Conservation (phyloP, 2,888 invertebrate genomes). For the Cheilosia vulpina region DNA sequence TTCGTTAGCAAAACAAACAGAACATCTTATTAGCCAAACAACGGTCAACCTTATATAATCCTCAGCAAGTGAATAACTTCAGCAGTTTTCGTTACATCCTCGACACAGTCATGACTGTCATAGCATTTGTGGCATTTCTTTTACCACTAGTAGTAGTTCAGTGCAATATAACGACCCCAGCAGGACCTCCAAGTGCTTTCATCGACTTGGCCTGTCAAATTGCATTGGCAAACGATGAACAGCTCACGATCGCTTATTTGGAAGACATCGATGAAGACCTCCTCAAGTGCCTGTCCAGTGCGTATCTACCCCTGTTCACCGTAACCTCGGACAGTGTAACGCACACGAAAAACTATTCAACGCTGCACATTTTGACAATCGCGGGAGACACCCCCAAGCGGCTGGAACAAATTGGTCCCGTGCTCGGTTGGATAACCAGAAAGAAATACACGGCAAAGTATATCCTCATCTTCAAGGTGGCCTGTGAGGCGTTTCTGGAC, state of each 20-base stretch:
- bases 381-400: not conserved
- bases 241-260: constrained; percentile 45
- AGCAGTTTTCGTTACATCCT: too few species aligned
- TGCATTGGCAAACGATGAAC: constrained; percentile 11
- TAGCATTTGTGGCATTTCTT: too few species aligned
- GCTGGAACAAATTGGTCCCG: constrained; percentile 1
- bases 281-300: constrained; percentile 29
- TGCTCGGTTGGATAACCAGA: not conserved
- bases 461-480: constrained; percentile 78
- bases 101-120: too few species aligned
- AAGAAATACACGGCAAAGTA: constrained; percentile 79
- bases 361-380: constrained; percentile 47
- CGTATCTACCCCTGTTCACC: constrained; percentile 17
- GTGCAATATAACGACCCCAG: too few species aligned
- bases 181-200: too few species aligned
- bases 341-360: constrained; percentile 2
- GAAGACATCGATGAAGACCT: constrained; percentile 28
- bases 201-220: constrained; percentile 29
- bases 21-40: too few species aligned
- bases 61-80: too few species aligned
- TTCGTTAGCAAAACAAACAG: too few species aligned
- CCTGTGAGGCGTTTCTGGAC: constrained; percentile 68
- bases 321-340: not conserved
- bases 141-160: too few species aligned
- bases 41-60: too few species aligned